Conservation (phyloP, 2,797 vertebrate genomes). For the Gallinago solitaria region DNA sequence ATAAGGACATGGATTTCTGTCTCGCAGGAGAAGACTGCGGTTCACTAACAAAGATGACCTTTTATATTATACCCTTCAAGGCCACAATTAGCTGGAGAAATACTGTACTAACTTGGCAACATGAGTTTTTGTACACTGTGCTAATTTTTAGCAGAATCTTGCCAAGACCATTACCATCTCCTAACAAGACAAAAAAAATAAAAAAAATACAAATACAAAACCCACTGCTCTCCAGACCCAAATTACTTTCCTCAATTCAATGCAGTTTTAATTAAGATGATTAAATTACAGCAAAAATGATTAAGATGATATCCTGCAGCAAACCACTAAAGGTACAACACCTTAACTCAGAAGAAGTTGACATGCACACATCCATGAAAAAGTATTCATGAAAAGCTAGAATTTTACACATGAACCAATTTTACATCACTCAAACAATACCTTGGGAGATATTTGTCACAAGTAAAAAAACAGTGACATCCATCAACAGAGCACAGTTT, state of each 20-base stretch:
- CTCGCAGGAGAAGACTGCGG: conserved; percentile 49
- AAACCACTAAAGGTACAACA: conserved; percentile 57
- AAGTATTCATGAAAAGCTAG: conserved; percentile 36
- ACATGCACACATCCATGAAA: neutral
- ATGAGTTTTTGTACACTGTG: conserved; percentile 35
- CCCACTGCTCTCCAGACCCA: conserved; percentile 41
- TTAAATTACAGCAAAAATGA: conserved; percentile 66
- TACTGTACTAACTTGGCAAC: conserved; percentile 46
- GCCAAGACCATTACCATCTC: conserved; percentile 28
- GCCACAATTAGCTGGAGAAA: conserved; percentile 65
- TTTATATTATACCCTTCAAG: conserved; percentile 56
- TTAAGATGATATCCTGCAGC: conserved; percentile 50
- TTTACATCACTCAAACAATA: conserved; percentile 66
- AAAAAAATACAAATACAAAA: neutral
- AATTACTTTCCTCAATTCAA: conserved; percentile 55
- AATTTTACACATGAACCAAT: conserved; percentile 58
- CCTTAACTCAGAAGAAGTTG: conserved; percentile 33
- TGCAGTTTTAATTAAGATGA: conserved; percentile 57
- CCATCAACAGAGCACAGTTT: conserved; percentile 64
- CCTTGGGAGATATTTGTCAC: conserved; percentile 60
- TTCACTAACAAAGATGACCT: conserved; percentile 72
- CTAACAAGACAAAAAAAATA: neutral
- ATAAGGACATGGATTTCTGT: conserved; percentile 67
- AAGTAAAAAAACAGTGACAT: conserved; percentile 54
- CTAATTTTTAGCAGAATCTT: conserved; percentile 53